Evolutionary conservation across 2,888 invertebrate species (phyloP), one percentile per base, ranked within the genome.

Genomic region (Reticulitermes lucifugus): DNA sequence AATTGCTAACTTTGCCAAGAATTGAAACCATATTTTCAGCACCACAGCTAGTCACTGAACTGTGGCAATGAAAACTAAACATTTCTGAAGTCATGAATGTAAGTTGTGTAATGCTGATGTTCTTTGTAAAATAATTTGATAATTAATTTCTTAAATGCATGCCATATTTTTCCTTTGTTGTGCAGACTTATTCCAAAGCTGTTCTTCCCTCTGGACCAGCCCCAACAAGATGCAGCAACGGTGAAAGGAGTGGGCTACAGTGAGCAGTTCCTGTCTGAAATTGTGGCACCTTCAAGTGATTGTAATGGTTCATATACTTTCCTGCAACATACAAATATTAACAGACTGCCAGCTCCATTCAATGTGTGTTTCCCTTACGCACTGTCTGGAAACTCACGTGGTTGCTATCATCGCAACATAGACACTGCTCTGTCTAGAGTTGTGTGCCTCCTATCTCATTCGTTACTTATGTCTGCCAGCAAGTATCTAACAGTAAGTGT

Each of bases 401-500:
- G 4, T 4, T 29, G 41, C 10, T 41, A 65, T 43, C 12, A 14
- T 35, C 90, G 88, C 22, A 83, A 86, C 21, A 89, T 92, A 73
- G 94, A 94, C 88, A 92, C 93, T 87, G 91, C 92, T 0, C 89
- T 95, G 71, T 94, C 94, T 0, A 91, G 93, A 88, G 90, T 95
- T 83, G 90, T 95, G 25, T 90, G 91, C 84, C 89, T 91, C 71
- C 89, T 95, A 71, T 90, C 92, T 51, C 91, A 92, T 81, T 91
- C 91, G 83, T 89, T 96, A 51, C 91, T 94, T 89, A 91, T 93
- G 7, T 93, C 95, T 2, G 93, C 93, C 86, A 94, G 95, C 83
- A 96, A 94, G 91, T 92, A 93, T 90, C 92, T 94, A 88, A 93
- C 94, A 89, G 96, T 95, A 90, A 93, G 94, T 91, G 84, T 7